A percentile compares a stretch with the other conserved stretches of the same genome.
Conservation (phyloP, 1,140 invertebrate genomes). For the Drosophila nannoptera region DNA sequence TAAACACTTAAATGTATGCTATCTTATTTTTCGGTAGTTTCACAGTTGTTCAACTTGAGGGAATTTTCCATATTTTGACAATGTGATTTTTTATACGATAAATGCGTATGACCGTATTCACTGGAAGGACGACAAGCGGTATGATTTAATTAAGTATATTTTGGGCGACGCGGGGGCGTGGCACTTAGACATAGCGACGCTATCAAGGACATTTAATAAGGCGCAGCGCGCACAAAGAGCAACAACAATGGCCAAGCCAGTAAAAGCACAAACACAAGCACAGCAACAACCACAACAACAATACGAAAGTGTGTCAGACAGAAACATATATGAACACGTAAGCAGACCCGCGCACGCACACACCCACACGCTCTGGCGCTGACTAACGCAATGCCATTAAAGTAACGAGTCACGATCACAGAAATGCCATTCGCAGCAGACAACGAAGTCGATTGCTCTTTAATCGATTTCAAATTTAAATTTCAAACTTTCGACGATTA, state of each 20-base stretch:
- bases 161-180: conserved; percentile 38
- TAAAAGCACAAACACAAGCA: conserved; percentile 25
- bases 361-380: background rate
- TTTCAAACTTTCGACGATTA: conserved; percentile 25
- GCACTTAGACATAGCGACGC: conserved; percentile 61
- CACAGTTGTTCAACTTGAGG: conserved; percentile 15
- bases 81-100: conserved; percentile 7
- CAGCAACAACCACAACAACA: conserved; percentile 18
- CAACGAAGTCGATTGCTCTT: conserved; percentile 25
- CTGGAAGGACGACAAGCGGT: conserved; percentile 26
- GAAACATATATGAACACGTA: conserved; percentile 4
- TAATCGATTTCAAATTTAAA: conserved; percentile 25
- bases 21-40: conserved; percentile 37
- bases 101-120: conserved; percentile 3
- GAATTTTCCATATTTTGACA: conserved; percentile 16
- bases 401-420: conserved; percentile 9
- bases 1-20: conserved; percentile 70
- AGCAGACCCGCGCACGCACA: conserved; percentile 1
- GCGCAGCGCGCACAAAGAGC: conserved; percentile 40
- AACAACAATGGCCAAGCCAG: conserved; percentile 33
- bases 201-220: conserved; percentile 62
- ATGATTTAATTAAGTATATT: conserved; percentile 27
- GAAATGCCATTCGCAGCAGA: background rate
- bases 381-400: background rate
- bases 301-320: conserved; percentile 34